These are phyloP conservation scores for Zygogramma bicolorata DNA, from an alignment of 2,888 invertebrate species.

Conservation along the genomic window DNA sequence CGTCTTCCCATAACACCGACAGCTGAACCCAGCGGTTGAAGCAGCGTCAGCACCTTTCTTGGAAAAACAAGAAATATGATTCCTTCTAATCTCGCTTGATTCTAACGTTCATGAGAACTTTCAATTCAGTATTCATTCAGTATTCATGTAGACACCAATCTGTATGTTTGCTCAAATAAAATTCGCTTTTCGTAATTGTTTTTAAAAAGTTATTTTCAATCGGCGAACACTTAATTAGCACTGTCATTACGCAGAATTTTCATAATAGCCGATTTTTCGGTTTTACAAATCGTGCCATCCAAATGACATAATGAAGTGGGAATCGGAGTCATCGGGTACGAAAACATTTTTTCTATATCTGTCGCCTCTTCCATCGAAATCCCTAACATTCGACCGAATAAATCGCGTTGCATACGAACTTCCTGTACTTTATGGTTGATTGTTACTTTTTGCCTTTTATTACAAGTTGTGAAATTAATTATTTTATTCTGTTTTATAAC, in stretches of 20 bases:
- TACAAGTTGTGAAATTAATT: constrained; percentile 21
- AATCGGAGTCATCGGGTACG: constrained; percentile 29
- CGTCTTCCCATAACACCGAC: no score
- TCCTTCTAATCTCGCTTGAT: no score
- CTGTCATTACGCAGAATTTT: constrained; percentile 32
- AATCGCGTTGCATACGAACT: constrained; percentile 30
- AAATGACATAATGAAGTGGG: constrained; percentile 34
- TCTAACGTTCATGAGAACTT: no score
- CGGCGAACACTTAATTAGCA: no score
- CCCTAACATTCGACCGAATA: constrained; percentile 25
- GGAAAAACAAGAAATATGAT: no score
- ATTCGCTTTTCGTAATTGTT: no score
- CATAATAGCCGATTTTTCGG: constrained; percentile 32
- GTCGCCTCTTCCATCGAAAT: constrained; percentile 23
- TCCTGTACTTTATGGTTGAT: constrained; percentile 25
- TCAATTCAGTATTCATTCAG: no score
- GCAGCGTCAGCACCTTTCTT: no score
- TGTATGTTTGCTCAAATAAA: no score
- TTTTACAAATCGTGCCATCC: constrained; percentile 34
- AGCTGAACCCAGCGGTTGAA: no score
- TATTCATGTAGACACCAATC: no score
- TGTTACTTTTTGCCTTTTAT: constrained; percentile 19
- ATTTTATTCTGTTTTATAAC: constrained; percentile 26
- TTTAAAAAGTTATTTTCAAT: no score
- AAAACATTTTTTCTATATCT: constrained; percentile 29